Conservation (phyloP, 2,113 vertebrate genomes). For the Triplophysa dalaica region DNA sequence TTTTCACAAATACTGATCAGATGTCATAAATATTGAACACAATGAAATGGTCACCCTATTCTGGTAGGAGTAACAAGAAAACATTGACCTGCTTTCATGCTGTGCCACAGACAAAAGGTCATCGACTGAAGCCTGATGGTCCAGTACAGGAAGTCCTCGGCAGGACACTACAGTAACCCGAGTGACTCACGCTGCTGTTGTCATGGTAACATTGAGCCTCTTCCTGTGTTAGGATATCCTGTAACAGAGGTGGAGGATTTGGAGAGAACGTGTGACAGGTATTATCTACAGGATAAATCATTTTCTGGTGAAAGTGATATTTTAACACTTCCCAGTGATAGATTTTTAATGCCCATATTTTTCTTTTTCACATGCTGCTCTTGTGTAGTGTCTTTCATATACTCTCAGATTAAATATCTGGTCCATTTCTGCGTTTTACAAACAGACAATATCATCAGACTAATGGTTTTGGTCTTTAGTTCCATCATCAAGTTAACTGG, state of each 20-base stretch:
- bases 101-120: slow-evolving; percentile 5
- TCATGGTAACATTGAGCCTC: slow-evolving; percentile 16
- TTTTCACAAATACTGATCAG: slow-evolving; percentile 23
- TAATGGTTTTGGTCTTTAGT: too few relatives aligned
- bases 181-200: slow-evolving; percentile 29
- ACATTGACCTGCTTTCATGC: neutral
- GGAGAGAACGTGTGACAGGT: slow-evolving; percentile 13
- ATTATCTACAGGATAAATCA: neutral
- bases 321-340: neutral
- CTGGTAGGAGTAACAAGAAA: slow-evolving; percentile 2
- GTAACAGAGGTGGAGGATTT: neutral
- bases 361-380: slow-evolving; percentile 57
- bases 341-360: neutral
- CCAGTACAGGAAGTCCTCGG: slow-evolving; percentile 34
- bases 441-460: too few relatives aligned
- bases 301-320: neutral
- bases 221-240: slow-evolving; percentile 55
- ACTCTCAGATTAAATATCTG: neutral
- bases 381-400: slow-evolving; percentile 66
- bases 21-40: neutral
- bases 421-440: neutral
- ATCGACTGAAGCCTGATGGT: slow-evolving; percentile 11
- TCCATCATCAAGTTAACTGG: neutral
- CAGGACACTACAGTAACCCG: slow-evolving; percentile 17
- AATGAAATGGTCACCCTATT: slow-evolving; percentile 5